Base-by-base conservation (phyloP, 2,888 invertebrate species). In the Thalpophila matura region DNA sequence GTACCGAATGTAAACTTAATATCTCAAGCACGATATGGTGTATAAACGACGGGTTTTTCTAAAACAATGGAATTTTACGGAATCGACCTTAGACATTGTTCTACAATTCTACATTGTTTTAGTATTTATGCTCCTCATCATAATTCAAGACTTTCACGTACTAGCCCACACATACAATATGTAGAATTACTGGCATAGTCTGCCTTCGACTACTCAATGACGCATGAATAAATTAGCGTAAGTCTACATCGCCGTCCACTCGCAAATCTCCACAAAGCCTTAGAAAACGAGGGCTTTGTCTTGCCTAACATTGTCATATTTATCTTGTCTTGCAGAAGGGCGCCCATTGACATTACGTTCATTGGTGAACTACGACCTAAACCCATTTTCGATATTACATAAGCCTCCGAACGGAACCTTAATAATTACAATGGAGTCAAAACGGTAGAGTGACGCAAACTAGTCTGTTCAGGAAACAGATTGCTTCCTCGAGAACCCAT, bases 201-300 rank as follows among this genome's bases (percentile, higher is more conserved):
- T n/a, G n/a, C 33, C n/a, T 18, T 37, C 14, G 5, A 46, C 27
- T 14, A 22, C 20, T 24, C 16, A 16, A 47, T 20, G 38, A 35
- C 35, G 37, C 12, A 38, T 53, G 38, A 45, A 66, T 66, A 54
- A 65, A 42, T 42, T 37, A 43, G 22, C 37, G 9, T 33, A 49
- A 57, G 29, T 53, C 58, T n/a, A 49, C 20, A 26, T 35, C 20
- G 10, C 12, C 27, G 35, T 37, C n/a, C 16, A 58, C 20, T 49
- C 12, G 18, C 26, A 45, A 45, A 64, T 38, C 51, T 47, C 12
- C 2, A 38, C 47, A 53, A 43, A 65, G 35, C 53, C 35, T 49
- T 29, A 42, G 6, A 35, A 42, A 2, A 29, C 58, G 12, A 49
- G 6, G 26, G 31, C 49, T 45, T 63, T 65, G 51, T 57, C 46